These are phyloP conservation scores for Trissolcus brochymenae DNA, from an alignment of 2,888 invertebrate genomes.

Conservation along the genomic window DNA sequence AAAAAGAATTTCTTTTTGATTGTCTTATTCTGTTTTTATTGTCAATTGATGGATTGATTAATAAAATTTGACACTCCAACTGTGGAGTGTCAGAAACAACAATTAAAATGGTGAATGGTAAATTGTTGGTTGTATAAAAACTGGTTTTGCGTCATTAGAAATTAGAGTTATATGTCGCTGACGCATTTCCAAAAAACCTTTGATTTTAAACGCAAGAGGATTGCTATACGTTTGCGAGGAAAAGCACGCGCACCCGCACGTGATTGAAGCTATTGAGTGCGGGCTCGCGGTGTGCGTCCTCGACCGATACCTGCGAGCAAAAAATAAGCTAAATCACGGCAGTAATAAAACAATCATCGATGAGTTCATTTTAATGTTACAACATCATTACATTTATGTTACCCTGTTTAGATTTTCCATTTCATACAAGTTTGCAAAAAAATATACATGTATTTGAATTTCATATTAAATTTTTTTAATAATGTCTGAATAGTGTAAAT, in stretches of 20 bases:
- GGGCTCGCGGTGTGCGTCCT: constrained; percentile 42
- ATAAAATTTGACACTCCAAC: too few relatives aligned
- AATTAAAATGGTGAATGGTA: too few relatives aligned
- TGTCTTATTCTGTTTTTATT: too few relatives aligned
- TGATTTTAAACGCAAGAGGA: constrained; percentile 21
- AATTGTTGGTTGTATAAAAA: neutral
- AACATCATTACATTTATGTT: too few relatives aligned
- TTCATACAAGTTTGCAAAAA: neutral
- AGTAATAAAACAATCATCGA: constrained; percentile 31
- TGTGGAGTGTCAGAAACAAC: too few relatives aligned
- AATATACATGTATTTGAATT: too few relatives aligned
- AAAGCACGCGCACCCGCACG: constrained; percentile 46
- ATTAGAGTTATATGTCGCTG: too few relatives aligned
- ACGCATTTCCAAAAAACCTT: constrained; percentile 32
- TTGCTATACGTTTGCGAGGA: constrained; percentile 32
- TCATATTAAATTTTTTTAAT: too few relatives aligned
- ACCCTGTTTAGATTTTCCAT: too few relatives aligned
- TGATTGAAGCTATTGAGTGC: constrained; percentile 32
- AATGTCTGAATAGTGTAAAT: too few relatives aligned
- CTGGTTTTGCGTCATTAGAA: constrained; percentile 1
- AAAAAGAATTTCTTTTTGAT: too few relatives aligned
- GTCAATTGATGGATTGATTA: too few relatives aligned
- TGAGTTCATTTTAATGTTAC: constrained; percentile 10
- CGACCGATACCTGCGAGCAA: constrained; percentile 56
- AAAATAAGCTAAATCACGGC: constrained; percentile 40